Evolutionary conservation across 2,797 vertebrate genomes (phyloP).

Genomic region (Acridotheres tristis): DNA sequence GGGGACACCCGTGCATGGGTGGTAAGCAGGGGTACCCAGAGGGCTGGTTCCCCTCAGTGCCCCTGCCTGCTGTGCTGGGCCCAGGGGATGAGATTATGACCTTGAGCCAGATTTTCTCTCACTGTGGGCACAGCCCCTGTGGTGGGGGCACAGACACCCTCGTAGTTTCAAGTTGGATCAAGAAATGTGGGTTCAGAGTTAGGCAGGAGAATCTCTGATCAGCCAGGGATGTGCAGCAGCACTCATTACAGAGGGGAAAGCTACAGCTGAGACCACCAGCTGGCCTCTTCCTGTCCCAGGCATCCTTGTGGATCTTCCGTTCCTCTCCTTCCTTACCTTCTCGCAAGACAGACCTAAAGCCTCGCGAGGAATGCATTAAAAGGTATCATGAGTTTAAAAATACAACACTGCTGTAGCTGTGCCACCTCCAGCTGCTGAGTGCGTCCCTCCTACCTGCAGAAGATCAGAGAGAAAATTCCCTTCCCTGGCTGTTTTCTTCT

Average conservation of each 20-base stretch:
- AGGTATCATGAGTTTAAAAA: not conserved
- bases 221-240: not conserved
- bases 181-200: not conserved
- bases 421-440: slow-evolving; percentile 25
- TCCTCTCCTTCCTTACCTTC: not conserved
- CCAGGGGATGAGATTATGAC: not conserved
- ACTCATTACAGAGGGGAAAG: not conserved
- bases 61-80: not conserved
- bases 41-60: not conserved
- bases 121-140: fast-evolving
- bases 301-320: fast-evolving
- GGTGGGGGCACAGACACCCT: fast-evolving
- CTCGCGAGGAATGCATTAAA: not conserved
- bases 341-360: not conserved
- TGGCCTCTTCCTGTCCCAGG: not conserved
- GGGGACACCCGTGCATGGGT: fast-evolving
- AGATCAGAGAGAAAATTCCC: not conserved
- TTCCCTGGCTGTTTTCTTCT: not conserved
- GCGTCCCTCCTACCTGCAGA: not conserved
- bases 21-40: not conserved
- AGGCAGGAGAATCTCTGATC: not conserved
- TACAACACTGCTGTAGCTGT: slow-evolving; percentile 30
- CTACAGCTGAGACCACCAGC: not conserved
- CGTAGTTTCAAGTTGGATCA: fast-evolving
- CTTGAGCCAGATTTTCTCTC: slow-evolving; percentile 4